Conservation (phyloP, 2,797 vertebrate species). For the Avahi laniger region DNA sequence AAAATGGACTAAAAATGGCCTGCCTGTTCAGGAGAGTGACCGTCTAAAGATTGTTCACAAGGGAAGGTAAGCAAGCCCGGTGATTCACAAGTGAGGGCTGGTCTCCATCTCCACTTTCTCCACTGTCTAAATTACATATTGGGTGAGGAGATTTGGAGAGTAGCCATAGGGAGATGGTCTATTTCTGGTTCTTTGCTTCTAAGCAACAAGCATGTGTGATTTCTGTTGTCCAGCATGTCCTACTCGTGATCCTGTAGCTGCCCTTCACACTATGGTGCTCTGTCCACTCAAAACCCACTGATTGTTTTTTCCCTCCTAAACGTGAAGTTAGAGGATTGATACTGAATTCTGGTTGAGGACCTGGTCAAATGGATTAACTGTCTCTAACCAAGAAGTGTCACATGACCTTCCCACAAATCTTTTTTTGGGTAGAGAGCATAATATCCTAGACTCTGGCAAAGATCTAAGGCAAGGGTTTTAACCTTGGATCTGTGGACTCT, state of each 20-base stretch:
- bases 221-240: background rate
- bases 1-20: slow-evolving; percentile 98
- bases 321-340: background rate
- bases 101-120: background rate
- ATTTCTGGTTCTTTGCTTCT: background rate
- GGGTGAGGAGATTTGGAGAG: background rate
- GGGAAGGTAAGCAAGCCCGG: slow-evolving; percentile 87
- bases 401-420: background rate
- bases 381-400: background rate
- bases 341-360: background rate
- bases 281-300: background rate
- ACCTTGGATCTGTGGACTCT: background rate
- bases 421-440: background rate
- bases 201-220: background rate
- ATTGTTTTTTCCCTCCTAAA: background rate
- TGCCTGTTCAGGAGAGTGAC: slow-evolving; percentile 92
- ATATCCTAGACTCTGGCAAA: slow-evolving; percentile 15
- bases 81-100: no score
- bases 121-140: background rate
- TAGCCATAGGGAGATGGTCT: background rate
- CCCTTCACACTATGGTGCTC: background rate
- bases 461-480: background rate
- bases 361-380: background rate
- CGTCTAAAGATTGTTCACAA: slow-evolving; percentile 93
- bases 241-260: background rate